phyloP scores from a whole-genome alignment of 2,797 vertebrate species.

The Mus spretus region DNA sequence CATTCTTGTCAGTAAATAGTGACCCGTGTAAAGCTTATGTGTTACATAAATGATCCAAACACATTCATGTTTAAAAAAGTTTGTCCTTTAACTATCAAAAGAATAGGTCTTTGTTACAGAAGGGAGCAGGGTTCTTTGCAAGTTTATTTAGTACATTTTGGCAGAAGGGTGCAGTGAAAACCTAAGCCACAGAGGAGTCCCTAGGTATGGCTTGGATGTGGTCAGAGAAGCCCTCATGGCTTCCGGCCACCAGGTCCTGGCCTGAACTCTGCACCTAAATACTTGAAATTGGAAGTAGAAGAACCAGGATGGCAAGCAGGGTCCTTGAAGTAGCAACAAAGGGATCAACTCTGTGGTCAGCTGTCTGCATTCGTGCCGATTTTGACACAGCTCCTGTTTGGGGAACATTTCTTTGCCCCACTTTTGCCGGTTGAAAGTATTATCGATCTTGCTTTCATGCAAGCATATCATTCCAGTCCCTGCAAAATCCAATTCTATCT shows the following conservation, averaged over 20 bases:
- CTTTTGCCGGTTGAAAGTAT: conserved; percentile 87
- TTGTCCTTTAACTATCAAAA: conserved; percentile 88
- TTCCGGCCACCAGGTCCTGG: conserved; percentile 94
- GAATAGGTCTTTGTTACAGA: conserved; percentile 85
- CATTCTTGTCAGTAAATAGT: conserved; percentile 85
- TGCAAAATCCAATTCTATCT: conserved; percentile 86
- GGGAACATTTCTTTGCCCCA: conserved; percentile 86
- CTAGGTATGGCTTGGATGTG: conserved; percentile 90
- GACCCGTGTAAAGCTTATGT: conserved; percentile 83
- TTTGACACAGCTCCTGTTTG: conserved; percentile 90
- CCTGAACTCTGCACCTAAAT: conserved; percentile 94
- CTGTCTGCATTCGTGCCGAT: conserved; percentile 96
- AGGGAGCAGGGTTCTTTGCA: conserved; percentile 87
- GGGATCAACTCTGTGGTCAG: conserved; percentile 88
- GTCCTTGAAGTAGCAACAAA: conserved; percentile 84
- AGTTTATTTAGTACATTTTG: conserved; percentile 88
- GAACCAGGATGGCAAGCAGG: conserved; percentile 91
- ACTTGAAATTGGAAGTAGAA: conserved; percentile 99
- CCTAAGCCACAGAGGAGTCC: conserved; percentile 87
- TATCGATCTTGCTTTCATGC: conserved; percentile 84
- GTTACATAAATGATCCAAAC: conserved; percentile 85
- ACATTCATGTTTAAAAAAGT: conserved; percentile 88
- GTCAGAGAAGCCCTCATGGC: conserved; percentile 87
- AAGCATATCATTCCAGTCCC: conserved; percentile 81
- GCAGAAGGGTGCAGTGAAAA: conserved; percentile 89